A percentile compares a stretch with the other conserved stretches of the same genome.
Conservation (phyloP, 2,113 vertebrate species). For the Petaurus breviceps region DNA sequence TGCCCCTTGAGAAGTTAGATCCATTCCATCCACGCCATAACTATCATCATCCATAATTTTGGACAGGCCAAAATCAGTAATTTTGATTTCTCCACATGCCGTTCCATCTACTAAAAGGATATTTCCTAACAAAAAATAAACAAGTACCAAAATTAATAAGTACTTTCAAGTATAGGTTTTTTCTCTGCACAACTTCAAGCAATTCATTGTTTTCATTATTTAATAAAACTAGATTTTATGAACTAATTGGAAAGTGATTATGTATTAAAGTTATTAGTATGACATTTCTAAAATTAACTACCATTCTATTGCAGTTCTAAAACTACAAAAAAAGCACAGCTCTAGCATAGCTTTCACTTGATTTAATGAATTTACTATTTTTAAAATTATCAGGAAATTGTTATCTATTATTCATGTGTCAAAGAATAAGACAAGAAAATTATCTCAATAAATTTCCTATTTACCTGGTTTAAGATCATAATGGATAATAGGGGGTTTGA, state of each 20-base stretch:
- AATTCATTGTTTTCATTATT: slow-evolving; percentile 39
- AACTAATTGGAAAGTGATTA: slow-evolving; percentile 30
- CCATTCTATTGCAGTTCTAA: not conserved
- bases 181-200: not conserved
- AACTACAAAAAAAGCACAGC: slow-evolving; percentile 13
- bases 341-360: slow-evolving; percentile 16
- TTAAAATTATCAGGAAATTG: not conserved
- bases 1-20: slow-evolving; percentile 98
- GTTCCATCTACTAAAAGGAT: slow-evolving; percentile 98
- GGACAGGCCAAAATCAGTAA: slow-evolving; percentile 98
- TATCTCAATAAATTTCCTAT: slow-evolving; percentile 50
- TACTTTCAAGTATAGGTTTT: slow-evolving; percentile 41
- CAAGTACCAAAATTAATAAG: slow-evolving; percentile 22
- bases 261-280: not conserved
- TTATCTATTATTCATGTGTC: not conserved
- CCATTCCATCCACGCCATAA: slow-evolving; percentile 99
- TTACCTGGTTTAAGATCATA: slow-evolving; percentile 99
- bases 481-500: slow-evolving; percentile 99
- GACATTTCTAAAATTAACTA: slow-evolving; percentile 28
- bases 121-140: slow-evolving; percentile 87
- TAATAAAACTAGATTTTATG: not conserved
- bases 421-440: not conserved
- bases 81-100: slow-evolving; percentile 99
- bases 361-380: not conserved
- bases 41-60: slow-evolving; percentile 99